Evolutionary conservation across 2,797 vertebrate genomes (phyloP).

Genomic region (Pantherophis alleghaniensis): DNA sequence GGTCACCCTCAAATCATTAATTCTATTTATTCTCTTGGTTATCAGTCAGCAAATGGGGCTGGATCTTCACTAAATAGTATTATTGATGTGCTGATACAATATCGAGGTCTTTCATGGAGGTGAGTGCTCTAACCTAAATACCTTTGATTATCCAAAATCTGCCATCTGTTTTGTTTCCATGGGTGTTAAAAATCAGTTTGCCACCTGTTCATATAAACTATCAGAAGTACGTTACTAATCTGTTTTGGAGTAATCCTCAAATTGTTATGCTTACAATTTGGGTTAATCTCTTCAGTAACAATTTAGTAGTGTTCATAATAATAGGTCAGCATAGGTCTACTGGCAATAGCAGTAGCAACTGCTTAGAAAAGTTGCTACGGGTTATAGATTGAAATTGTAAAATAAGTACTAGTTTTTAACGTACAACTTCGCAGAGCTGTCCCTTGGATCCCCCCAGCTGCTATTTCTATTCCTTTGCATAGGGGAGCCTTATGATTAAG

Average conservation of each 20-base stretch:
- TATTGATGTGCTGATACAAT: constrained; percentile 67
- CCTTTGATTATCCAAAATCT: background rate
- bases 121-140: constrained; percentile 50
- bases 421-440: background rate
- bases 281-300: background rate
- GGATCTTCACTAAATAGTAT: constrained; percentile 50
- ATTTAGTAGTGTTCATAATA: background rate
- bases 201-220: background rate
- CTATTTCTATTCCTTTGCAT: background rate
- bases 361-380: background rate
- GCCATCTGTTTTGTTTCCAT: background rate
- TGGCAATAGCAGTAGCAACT: background rate
- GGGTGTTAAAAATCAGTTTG: background rate
- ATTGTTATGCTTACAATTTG: background rate
- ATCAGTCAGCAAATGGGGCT: constrained; percentile 76
- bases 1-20: constrained; percentile 15
- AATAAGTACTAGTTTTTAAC: background rate
- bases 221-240: background rate
- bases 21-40: constrained; percentile 7
- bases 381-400: background rate
- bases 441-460: background rate
- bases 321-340: background rate
- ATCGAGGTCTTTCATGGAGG: constrained; percentile 79
- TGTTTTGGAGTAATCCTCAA: background rate
- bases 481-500: background rate